A percentile compares a stretch with the other conserved stretches of the same genome.
Conservation (phyloP, 2,113 vertebrate species). For the Hyperoodon ampullatus region DNA sequence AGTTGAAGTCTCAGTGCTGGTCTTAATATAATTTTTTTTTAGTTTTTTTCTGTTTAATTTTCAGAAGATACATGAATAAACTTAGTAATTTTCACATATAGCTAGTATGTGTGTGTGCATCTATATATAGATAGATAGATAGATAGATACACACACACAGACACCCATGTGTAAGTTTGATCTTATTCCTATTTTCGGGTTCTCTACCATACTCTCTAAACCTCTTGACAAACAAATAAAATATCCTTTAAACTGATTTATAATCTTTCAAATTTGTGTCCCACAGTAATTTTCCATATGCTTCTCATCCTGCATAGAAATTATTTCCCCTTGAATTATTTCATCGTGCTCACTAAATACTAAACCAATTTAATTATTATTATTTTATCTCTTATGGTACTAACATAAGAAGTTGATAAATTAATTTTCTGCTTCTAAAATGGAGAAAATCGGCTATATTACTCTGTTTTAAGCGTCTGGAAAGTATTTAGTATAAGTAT, state of each 20-base stretch:
- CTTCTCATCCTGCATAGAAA: not conserved
- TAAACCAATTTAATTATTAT: not conserved
- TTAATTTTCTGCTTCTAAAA: constrained; percentile 43
- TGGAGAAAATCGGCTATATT: not conserved
- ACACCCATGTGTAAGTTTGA: not conserved
- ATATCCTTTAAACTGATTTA: constrained; percentile 63
- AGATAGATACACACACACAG: not conserved
- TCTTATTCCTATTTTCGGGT: not conserved
- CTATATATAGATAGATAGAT: too few species aligned
- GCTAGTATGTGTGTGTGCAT: not conserved
- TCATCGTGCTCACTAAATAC: not conserved
- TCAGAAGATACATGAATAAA: not conserved
- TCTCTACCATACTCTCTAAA: not conserved
- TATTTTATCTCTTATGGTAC: not conserved
- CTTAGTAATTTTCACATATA: not conserved
- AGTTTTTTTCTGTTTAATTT: not conserved
- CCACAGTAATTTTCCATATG: not conserved
- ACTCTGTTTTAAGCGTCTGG: not conserved
- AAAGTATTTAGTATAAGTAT: not conserved
- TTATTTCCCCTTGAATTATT: not conserved
- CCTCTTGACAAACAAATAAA: not conserved
- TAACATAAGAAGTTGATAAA: not conserved
- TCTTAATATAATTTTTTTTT: not conserved
- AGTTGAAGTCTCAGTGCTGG: not conserved
- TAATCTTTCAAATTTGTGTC: not conserved